Percentiles rank a stretch among this genome's conserved stretches.
Evolutionary conservation across 2,888 invertebrate species (phyloP).

Genomic region (Sarcophaga variegata): DNA sequence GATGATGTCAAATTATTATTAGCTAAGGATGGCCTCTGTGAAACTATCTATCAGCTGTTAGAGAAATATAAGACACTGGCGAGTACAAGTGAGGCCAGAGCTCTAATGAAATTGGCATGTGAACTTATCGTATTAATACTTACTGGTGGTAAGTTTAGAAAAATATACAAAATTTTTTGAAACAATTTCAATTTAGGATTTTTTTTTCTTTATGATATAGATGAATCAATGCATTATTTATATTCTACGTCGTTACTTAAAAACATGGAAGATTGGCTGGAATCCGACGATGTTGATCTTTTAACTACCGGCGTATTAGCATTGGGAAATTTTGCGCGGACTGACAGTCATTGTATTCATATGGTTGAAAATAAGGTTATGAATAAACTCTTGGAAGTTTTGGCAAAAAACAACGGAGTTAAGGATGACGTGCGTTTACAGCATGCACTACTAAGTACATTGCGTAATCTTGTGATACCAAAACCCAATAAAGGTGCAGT

Average conservation of each 20-base stretch:
- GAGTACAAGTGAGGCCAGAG: conserved; percentile 85
- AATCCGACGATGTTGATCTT: conserved; percentile 87
- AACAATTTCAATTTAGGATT: neutral
- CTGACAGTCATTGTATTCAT: conserved; percentile 91
- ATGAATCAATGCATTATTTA: conserved; percentile 93
- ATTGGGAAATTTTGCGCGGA: conserved; percentile 94
- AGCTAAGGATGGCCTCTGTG: conserved; percentile 89
- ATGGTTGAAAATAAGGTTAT: conserved; percentile 91
- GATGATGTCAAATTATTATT: conserved; percentile 90
- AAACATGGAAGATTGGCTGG: conserved; percentile 89
- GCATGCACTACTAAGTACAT: conserved; percentile 84
- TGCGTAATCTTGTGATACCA: conserved; percentile 90
- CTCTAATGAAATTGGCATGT: conserved; percentile 91
- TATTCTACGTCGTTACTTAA: conserved; percentile 88
- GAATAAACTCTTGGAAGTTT: conserved; percentile 85
- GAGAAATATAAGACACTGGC: conserved; percentile 86
- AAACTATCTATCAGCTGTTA: conserved; percentile 88
- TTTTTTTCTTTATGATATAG: conserved; percentile 81
- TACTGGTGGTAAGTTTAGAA: conserved; percentile 87
- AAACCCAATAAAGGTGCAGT: conserved; percentile 88
- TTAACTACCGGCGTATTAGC: conserved; percentile 92
- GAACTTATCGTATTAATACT: conserved; percentile 92
- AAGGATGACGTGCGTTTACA: conserved; percentile 84
- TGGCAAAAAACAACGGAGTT: conserved; percentile 84
- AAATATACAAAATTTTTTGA: neutral